Evolutionary conservation across 2,888 invertebrate species (phyloP), one percentile per base, ranked within the genome.

Genomic region (Pomacea canaliculata): DNA sequence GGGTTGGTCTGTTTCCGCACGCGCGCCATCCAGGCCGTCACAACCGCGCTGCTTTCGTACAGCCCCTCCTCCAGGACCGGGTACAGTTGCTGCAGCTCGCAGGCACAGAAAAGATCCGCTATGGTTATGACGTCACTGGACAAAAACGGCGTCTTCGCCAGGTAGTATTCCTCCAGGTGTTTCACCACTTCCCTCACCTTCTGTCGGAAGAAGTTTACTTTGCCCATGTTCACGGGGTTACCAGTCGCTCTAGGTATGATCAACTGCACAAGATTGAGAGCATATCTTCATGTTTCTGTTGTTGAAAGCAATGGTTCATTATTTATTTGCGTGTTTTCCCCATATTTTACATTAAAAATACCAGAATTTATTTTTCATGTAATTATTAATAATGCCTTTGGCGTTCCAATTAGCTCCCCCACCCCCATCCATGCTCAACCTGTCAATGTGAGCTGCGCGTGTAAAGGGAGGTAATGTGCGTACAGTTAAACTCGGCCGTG

Each of bases 1-100:
- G 87, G 85, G 23, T 84, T 78, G 5, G 85, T 79, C 75, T 80
- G 76, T 19, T 80, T 82, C 76, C 82, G 83, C 3, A 89, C 89
- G 63, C 87, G 79, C 12, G 83, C 80, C 79, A 88, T 81, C 89
- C 89, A 90, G 0, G 81, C 84, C 12, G 79, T 84, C 8, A 90
- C 81, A 23, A 78, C 79, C 7, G 85, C 84, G 59, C 86, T 85
- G 4, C 81, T 81, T 65, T 83, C 80, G 56, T 83, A 85, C 66
- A 89, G 23, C 1, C 80, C 80, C n/a, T 87, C 84, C 62, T 88
- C 87, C 66, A 81, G 79, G 9, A 86, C 84, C 0, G 83, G 85
- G 62, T 85, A 80, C 19, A 89, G 80, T 82, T 90, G 89, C 82
- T 84, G 84, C 60, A 90, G 76, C 77, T 90, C 89, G 81, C 88